Evolutionary conservation across 1,140 invertebrate genomes (phyloP).

Genomic region (Heliothis virescens): DNA sequence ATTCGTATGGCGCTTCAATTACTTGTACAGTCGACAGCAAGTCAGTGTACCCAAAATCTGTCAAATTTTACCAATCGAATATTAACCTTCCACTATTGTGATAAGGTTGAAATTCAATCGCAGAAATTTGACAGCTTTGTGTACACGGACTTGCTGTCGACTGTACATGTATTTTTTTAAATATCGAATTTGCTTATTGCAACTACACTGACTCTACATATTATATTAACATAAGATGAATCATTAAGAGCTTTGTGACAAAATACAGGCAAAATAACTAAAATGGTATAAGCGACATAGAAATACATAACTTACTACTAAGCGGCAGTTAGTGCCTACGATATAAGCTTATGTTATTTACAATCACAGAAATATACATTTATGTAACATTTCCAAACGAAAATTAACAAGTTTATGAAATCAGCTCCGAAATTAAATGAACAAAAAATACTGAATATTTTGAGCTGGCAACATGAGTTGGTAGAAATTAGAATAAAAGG

Average conservation of each 20-base stretch:
- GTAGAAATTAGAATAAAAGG: constrained; percentile 8
- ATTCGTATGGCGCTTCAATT: no score
- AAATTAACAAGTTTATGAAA: neutral
- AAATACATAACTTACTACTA: constrained; percentile 13
- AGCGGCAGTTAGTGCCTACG: constrained; percentile 4
- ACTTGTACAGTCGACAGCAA: no score
- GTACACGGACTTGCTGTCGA: no score
- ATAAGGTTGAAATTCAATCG: no score
- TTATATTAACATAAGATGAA: no score
- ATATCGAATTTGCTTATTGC: no score
- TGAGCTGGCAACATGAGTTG: constrained; percentile 18
- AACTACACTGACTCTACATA: no score
- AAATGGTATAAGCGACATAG: constrained; percentile 4
- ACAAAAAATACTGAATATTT: neutral
- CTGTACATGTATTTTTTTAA: no score
- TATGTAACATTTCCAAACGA: neutral
- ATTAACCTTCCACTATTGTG: no score
- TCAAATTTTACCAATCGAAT: no score
- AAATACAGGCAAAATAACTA: constrained; percentile 16
- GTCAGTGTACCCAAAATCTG: no score
- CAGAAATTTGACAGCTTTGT: no score
- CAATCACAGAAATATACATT: constrained; percentile 12
- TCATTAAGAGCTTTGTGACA: neutral
- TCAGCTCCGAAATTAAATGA: neutral
- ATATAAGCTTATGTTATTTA: constrained; percentile 15